A percentile compares a stretch with the other conserved stretches of the same genome.
These are phyloP conservation scores for Climacteris rufus DNA, from an alignment of 2,113 vertebrate genomes.

Conservation along the genomic window DNA sequence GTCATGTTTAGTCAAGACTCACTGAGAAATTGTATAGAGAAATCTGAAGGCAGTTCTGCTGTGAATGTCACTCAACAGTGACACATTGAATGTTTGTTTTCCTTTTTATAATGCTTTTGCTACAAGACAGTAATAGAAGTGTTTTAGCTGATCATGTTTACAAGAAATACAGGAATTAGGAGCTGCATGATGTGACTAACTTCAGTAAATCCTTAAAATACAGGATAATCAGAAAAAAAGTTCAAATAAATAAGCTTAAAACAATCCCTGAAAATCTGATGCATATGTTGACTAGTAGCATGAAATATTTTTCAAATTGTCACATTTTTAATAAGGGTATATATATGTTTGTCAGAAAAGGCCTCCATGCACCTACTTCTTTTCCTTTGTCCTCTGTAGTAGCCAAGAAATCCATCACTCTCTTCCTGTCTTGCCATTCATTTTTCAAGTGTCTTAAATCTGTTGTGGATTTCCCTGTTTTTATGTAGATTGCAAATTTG, in stretches of 20 bases:
- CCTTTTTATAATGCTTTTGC: neutral
- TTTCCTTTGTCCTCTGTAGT: neutral
- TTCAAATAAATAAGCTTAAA: neutral
- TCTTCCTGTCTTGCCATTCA: neutral
- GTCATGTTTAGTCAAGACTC: neutral
- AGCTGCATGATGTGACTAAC: neutral
- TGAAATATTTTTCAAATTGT: neutral
- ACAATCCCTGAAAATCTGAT: neutral
- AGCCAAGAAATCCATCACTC: neutral
- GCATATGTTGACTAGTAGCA: neutral
- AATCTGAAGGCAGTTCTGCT: neutral
- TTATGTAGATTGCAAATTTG: neutral
- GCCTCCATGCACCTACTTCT: fast-evolving
- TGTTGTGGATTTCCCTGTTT: neutral
- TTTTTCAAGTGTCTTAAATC: neutral
- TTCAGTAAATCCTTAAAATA: neutral
- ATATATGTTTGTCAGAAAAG: neutral
- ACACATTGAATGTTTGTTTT: neutral
- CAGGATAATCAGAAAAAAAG: neutral
- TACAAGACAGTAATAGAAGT: neutral
- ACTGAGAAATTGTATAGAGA: neutral
- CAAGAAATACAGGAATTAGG: neutral
- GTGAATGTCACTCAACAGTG: neutral
- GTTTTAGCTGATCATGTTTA: neutral
- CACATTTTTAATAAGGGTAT: neutral